Evolutionary conservation across 1,140 invertebrate species (phyloP).

Genomic region (Rhynchophorus ferrugineus): DNA sequence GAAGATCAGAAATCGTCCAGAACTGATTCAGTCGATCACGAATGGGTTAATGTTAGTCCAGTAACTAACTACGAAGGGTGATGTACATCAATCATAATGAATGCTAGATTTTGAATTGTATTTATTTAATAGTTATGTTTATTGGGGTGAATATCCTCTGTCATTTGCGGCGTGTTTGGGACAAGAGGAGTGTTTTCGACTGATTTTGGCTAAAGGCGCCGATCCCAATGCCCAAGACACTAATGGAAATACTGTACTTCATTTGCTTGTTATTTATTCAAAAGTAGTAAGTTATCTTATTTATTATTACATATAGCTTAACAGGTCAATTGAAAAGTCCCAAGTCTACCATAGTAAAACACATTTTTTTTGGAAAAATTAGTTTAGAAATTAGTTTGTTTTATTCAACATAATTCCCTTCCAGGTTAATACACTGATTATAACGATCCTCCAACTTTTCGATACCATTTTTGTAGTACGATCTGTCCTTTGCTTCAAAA

Average conservation of each 20-base stretch:
- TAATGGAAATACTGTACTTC: constrained; percentile 95
- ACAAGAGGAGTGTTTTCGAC: constrained; percentile 93
- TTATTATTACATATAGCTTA: too few species aligned
- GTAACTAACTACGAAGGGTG: constrained; percentile 93
- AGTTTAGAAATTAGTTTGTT: too few species aligned
- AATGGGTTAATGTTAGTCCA: constrained; percentile 78
- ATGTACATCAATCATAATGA: constrained; percentile 1
- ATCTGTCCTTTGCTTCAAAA: too few species aligned
- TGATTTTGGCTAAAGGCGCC: constrained; percentile 89
- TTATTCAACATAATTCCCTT: too few species aligned
- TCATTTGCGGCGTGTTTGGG: constrained; percentile 93
- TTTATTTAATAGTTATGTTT: constrained; percentile 68
- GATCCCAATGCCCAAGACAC: constrained; percentile 92
- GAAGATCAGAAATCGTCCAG: constrained; percentile 93
- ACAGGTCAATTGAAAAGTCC: too few species aligned
- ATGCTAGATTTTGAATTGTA: constrained; percentile 6
- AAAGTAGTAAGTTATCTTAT: constrained; percentile 72
- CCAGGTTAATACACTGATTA: too few species aligned
- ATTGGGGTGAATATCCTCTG: constrained; percentile 97
- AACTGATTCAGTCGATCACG: constrained; percentile 80
- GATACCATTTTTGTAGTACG: too few species aligned
- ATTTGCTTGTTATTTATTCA: constrained; percentile 95
- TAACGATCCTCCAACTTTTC: too few species aligned
- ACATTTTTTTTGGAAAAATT: too few species aligned
- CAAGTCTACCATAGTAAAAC: too few species aligned